A percentile compares a stretch with the other conserved stretches of the same genome.
Evolutionary conservation across 2,113 vertebrate genomes (phyloP).

Genomic region (Porphyrio hochstetteri): DNA sequence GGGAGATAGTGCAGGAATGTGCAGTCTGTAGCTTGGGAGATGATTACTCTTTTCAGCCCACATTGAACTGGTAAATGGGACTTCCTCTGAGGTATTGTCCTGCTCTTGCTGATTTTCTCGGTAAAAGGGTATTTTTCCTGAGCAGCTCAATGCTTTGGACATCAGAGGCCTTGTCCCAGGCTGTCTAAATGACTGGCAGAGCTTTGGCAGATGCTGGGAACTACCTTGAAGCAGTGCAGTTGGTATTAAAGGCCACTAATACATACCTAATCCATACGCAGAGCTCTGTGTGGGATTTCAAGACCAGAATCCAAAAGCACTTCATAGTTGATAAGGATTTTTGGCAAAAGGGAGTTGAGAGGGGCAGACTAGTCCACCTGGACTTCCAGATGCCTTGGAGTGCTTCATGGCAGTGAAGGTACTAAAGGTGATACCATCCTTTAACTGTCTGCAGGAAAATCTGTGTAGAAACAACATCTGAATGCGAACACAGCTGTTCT

Average conservation of each 20-base stretch:
- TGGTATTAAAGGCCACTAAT: background rate
- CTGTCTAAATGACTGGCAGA: background rate
- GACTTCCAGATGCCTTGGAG: background rate
- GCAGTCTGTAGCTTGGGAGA: background rate
- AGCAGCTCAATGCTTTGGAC: background rate
- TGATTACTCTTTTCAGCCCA: background rate
- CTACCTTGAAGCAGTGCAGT: background rate
- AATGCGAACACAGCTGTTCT: background rate
- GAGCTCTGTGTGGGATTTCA: background rate
- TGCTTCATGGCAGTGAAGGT: background rate
- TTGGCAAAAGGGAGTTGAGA: background rate
- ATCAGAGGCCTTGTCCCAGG: background rate
- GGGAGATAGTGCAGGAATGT: background rate
- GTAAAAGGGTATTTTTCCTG: background rate
- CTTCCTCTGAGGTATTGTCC: background rate
- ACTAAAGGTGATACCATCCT: background rate
- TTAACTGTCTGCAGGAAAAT: background rate
- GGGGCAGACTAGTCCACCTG: background rate
- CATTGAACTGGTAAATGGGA: background rate
- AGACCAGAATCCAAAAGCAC: background rate
- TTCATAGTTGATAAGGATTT: background rate
- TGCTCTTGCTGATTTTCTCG: background rate
- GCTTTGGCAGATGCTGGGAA: background rate
- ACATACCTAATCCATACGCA: background rate
- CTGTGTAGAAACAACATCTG: background rate